Conservation (phyloP, 2,797 vertebrate genomes). For the Notolabrus celidotus region DNA sequence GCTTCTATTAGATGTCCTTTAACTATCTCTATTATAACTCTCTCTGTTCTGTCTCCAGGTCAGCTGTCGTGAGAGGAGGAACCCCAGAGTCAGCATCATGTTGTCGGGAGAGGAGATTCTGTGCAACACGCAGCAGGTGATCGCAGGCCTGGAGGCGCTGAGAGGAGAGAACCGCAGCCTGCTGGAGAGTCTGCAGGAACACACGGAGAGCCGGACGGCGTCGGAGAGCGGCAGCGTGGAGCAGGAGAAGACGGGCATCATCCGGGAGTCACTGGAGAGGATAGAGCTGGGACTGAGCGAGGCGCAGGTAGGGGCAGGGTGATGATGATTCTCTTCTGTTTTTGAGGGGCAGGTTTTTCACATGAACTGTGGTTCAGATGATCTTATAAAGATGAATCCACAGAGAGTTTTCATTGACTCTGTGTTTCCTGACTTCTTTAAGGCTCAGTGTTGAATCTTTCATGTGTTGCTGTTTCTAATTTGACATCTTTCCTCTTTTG, state of each 20-base stretch:
- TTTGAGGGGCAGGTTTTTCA: no score
- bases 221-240: slow-evolving; percentile 75
- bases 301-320: no score
- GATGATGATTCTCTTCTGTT: no score
- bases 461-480: no score
- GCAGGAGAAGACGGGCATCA: slow-evolving; percentile 84
- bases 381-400: no score
- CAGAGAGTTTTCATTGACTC: no score
- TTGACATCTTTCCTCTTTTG: no score
- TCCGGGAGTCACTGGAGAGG: slow-evolving; percentile 84
- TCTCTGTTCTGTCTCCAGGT: slow-evolving; percentile 50
- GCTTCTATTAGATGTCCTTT: no score
- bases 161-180: slow-evolving; percentile 82
- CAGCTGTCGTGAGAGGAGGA: slow-evolving; percentile 11
- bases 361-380: no score
- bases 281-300: slow-evolving; percentile 87
- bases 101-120: slow-evolving; percentile 85
- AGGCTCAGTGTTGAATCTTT: no score
- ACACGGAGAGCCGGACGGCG: slow-evolving; percentile 41
- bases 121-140: slow-evolving; percentile 86
- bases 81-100: slow-evolving; percentile 66
- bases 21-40: no score
- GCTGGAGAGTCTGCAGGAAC: slow-evolving; percentile 81
- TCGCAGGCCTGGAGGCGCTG: slow-evolving; percentile 85
- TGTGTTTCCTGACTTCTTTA: no score